Conservation (phyloP, 1,140 invertebrate species). For the Caligus rogercresseyi region DNA sequence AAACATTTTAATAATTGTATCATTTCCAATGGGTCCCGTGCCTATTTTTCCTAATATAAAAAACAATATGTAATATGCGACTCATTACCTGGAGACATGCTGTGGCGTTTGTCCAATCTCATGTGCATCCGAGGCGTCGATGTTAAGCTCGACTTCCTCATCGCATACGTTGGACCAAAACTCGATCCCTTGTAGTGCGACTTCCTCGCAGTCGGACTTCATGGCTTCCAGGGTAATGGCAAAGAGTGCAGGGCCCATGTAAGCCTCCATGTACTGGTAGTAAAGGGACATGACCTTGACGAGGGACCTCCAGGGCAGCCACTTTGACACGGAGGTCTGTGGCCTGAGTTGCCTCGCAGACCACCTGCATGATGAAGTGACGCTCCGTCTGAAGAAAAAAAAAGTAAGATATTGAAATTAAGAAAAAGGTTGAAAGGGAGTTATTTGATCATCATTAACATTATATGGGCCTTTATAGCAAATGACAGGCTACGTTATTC, state of each 20-base stretch:
- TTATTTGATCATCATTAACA: no score
- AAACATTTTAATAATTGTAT: no score
- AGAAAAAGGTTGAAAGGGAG: no score
- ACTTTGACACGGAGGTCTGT: slow-evolving; percentile 70
- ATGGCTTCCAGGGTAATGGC: slow-evolving; percentile 96
- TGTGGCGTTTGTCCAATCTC: slow-evolving; percentile 79
- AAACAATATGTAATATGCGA: no score
- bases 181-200: slow-evolving; percentile 95
- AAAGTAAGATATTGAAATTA: no score
- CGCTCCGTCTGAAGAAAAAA: slow-evolving; percentile 52
- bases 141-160: slow-evolving; percentile 90
- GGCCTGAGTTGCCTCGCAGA: slow-evolving; percentile 58
- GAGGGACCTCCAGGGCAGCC: slow-evolving; percentile 86
- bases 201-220: slow-evolving; percentile 87
- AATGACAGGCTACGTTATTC: no score
- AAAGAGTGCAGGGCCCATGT: slow-evolving; percentile 95
- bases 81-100: slow-evolving; percentile 53
- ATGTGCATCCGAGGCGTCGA: slow-evolving; percentile 79
- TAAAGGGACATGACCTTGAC: slow-evolving; percentile 98
- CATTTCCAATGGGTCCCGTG: no score
- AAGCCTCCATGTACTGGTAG: slow-evolving; percentile 97
- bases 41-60: no score
- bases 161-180: slow-evolving; percentile 99
- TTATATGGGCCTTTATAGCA: no score
- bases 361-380: slow-evolving; percentile 99